Evolutionary conservation across 2,888 invertebrate species (phyloP).

Genomic region (Chymomyza amoena): DNA sequence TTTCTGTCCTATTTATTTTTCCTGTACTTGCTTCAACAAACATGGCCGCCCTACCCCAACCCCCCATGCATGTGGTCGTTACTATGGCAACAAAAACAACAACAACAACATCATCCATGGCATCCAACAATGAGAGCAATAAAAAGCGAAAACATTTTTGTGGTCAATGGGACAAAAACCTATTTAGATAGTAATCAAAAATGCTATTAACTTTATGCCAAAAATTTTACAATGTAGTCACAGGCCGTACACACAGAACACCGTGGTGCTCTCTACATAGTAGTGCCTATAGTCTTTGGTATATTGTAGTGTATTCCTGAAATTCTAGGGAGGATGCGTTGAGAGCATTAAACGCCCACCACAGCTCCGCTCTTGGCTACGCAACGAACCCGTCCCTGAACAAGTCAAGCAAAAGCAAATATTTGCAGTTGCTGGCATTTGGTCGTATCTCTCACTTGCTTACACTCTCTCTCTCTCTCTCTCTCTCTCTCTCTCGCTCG

Average conservation of each 20-base stretch:
- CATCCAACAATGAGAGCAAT: neutral
- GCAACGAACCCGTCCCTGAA: neutral
- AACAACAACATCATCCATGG: conserved; percentile 14
- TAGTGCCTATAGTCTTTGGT: too few species aligned
- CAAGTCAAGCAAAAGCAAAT: conserved; percentile 7
- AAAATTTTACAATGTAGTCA: conserved; percentile 55
- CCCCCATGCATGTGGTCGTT: too few species aligned
- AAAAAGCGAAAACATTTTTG: conserved; percentile 49
- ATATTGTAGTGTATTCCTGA: too few species aligned
- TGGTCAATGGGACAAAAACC: conserved; percentile 63
- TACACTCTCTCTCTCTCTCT: neutral
- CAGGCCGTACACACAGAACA: neutral
- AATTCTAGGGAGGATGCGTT: too few species aligned
- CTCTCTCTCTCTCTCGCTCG: neutral
- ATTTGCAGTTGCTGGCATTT: neutral
- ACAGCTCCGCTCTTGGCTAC: neutral
- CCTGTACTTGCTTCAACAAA: conserved; percentile 24
- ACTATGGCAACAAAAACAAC: conserved; percentile 33
- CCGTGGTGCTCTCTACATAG: too few species aligned
- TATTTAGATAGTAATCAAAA: conserved; percentile 63
- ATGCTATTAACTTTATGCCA: conserved; percentile 65
- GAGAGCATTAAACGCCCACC: too few species aligned
- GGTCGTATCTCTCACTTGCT: neutral
- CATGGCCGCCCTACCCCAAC: too few species aligned
- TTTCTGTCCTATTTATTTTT: conserved; percentile 9